Evolutionary conservation across 2,888 invertebrate genomes (phyloP).

Genomic region (Pandemis heparana): DNA sequence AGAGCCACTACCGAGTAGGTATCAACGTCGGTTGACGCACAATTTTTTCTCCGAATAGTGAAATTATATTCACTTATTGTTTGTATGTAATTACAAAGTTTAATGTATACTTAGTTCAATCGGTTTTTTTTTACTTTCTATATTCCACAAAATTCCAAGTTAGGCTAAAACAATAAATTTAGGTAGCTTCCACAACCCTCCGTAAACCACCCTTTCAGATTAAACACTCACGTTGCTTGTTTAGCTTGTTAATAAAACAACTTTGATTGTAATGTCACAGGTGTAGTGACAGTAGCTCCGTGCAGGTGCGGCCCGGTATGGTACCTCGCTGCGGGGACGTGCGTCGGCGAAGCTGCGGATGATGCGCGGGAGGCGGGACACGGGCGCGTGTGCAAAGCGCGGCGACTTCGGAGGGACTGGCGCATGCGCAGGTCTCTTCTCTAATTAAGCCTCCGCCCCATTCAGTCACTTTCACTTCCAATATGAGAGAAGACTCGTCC

Average conservation of each 20-base stretch:
- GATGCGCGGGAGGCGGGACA: slow-evolving; percentile 44
- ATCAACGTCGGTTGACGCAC: background rate
- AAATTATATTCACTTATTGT: too few species aligned
- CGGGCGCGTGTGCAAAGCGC: slow-evolving; percentile 71
- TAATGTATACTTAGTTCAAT: background rate
- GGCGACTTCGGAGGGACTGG: slow-evolving; percentile 78
- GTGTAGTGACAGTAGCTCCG: background rate
- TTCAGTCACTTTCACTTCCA: slow-evolving; percentile 86
- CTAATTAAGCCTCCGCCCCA: slow-evolving; percentile 84
- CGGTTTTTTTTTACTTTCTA: too few species aligned
- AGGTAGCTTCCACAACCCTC: slow-evolving; percentile 13
- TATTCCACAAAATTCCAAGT: background rate
- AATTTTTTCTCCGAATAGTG: too few species aligned
- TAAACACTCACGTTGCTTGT: slow-evolving; percentile 17
- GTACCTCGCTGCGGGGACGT: slow-evolving; percentile 42
- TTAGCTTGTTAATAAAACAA: background rate
- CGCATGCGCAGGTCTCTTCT: slow-evolving; percentile 80
- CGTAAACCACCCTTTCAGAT: background rate
- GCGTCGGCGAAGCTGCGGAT: slow-evolving; percentile 24
- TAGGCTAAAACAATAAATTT: background rate
- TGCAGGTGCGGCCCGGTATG: slow-evolving; percentile 36
- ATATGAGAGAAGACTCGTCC: slow-evolving; percentile 77
- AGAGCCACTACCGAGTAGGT: too few species aligned
- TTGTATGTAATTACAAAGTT: too few species aligned
- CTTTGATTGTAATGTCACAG: slow-evolving; percentile 26